A percentile compares a stretch with the other conserved stretches of the same genome.
Evolutionary conservation across 1,140 invertebrate genomes (phyloP).

Genomic region (Calycopis cecrops): DNA sequence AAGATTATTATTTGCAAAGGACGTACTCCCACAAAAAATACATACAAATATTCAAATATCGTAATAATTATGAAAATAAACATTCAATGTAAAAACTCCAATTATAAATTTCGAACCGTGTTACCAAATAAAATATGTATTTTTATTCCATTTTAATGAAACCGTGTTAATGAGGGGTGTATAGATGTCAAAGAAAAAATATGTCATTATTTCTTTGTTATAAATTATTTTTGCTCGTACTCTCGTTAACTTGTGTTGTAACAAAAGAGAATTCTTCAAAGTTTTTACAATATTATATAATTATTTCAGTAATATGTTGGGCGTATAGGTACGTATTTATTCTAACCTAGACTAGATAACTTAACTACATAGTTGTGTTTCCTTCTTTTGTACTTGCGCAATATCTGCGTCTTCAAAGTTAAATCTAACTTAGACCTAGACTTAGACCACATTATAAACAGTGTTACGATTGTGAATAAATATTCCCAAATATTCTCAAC

Average conservation of each 20-base stretch:
- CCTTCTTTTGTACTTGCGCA: too few species aligned
- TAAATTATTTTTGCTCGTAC: slow-evolving; percentile 2
- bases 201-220: slow-evolving; percentile 10
- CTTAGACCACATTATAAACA: too few species aligned
- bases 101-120: background rate
- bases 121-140: background rate
- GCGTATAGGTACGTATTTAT: too few species aligned
- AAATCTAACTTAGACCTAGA: too few species aligned
- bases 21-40: background rate
- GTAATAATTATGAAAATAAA: background rate
- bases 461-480: too few species aligned
- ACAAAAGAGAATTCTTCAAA: background rate
- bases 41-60: background rate
- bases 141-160: background rate
- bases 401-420: too few species aligned
- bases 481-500: too few species aligned
- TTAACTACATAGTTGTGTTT: too few species aligned
- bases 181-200: slow-evolving; percentile 7
- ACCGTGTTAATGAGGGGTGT: background rate
- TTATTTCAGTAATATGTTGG: too few species aligned
- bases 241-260: background rate
- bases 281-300: too few species aligned
- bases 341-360: too few species aligned
- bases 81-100: slow-evolving; percentile 2
- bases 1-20: slow-evolving; percentile 1